Evolutionary conservation across 2,888 invertebrate species (phyloP).

Genomic region (Xylophagus ater): DNA sequence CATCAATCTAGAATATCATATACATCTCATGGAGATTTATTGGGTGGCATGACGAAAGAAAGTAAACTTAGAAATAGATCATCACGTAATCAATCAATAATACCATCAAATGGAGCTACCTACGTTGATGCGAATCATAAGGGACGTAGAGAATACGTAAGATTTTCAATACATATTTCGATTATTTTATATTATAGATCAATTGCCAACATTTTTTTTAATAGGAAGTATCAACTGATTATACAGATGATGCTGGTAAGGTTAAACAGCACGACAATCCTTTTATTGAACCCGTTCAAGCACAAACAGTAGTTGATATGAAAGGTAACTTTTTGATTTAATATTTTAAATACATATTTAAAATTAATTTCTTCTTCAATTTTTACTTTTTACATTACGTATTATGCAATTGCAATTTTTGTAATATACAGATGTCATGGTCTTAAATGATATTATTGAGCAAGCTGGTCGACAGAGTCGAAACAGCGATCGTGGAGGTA

Average conservation of each 20-base stretch:
- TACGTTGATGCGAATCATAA: constrained; percentile 52
- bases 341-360: neutral
- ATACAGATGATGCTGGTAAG: constrained; percentile 68
- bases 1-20: constrained; percentile 89
- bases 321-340: constrained; percentile 53
- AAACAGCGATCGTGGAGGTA: constrained; percentile 81
- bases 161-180: too few relatives aligned
- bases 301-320: constrained; percentile 86
- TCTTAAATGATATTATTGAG: constrained; percentile 91
- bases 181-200: neutral
- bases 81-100: constrained; percentile 56
- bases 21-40: constrained; percentile 85
- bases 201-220: constrained; percentile 19
- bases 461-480: constrained; percentile 83
- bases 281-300: constrained; percentile 78
- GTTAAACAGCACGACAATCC: constrained; percentile 81
- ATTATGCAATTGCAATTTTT: constrained; percentile 4
- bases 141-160: constrained; percentile 62
- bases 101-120: constrained; percentile 45
- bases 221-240: constrained; percentile 71
- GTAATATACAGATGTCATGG: constrained; percentile 78
- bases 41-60: constrained; percentile 82
- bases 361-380: neutral
- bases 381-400: neutral
- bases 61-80: constrained; percentile 67